phyloP scores from a whole-genome alignment of 2,888 invertebrate genomes.

The Brenthis hecate region DNA sequence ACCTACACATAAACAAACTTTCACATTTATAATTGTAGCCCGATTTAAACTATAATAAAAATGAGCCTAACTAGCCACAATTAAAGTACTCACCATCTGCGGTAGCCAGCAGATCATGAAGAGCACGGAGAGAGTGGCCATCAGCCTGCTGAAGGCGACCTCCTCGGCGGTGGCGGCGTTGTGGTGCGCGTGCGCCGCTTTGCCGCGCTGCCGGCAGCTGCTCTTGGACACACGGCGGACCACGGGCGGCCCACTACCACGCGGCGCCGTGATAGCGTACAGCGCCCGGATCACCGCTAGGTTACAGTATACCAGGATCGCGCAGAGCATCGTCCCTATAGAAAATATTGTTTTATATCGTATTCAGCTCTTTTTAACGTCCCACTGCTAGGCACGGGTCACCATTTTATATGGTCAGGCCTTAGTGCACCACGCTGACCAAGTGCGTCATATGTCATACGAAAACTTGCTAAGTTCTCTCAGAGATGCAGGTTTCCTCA shows the following conservation, averaged over 20 bases:
- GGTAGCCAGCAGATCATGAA: slow-evolving; percentile 94
- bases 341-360: background rate
- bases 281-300: slow-evolving; percentile 90
- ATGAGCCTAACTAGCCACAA: background rate
- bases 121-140: slow-evolving; percentile 91
- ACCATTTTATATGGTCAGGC: too few relatives aligned
- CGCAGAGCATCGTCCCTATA: slow-evolving; percentile 87
- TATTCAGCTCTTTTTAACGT: background rate
- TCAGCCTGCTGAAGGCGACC: slow-evolving; percentile 91
- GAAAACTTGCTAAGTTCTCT: too few relatives aligned
- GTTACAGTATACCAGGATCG: slow-evolving; percentile 91
- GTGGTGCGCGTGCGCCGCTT: slow-evolving; percentile 50
- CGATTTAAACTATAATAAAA: background rate
- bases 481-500: too few relatives aligned
- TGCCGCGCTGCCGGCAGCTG: slow-evolving; percentile 67
- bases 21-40: too few relatives aligned
- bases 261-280: slow-evolving; percentile 79
- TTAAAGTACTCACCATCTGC: slow-evolving; percentile 86
- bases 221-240: slow-evolving; percentile 65
- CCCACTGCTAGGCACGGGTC: background rate
- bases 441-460: too few relatives aligned
- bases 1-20: too few relatives aligned
- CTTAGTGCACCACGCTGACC: too few relatives aligned
- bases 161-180: slow-evolving; percentile 88
- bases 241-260: slow-evolving; percentile 52